Conservation (phyloP, 2,113 vertebrate species). For the Entomyzon cyanotis region DNA sequence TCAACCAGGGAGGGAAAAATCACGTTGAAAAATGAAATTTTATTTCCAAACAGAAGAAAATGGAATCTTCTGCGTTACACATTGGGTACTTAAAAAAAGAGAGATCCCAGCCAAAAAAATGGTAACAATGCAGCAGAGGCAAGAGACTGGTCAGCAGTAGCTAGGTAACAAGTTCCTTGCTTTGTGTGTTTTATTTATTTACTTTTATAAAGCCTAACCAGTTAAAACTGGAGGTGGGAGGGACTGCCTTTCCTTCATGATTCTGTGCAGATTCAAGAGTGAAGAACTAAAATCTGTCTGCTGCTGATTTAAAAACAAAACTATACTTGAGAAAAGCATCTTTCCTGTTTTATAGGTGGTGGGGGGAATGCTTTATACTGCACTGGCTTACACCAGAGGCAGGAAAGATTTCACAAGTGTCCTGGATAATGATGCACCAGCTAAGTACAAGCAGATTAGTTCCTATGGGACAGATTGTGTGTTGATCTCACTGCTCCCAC, state of each 20-base stretch:
- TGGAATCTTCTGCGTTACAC: neutral
- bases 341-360: too few species aligned
- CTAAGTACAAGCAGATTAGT: neutral
- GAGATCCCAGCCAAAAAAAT: neutral
- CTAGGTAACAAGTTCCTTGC: neutral
- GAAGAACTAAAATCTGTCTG: neutral
- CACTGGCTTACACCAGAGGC: neutral
- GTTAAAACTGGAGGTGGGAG: neutral
- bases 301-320: neutral
- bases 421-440: neutral
- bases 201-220: neutral
- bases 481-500: neutral
- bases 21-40: neutral
- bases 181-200: neutral
- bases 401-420: neutral
- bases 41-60: neutral
- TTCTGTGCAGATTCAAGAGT: neutral
- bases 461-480: neutral
- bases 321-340: accelerated
- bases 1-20: neutral
- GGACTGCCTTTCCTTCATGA: neutral
- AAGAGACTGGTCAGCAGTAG: neutral
- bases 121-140: neutral
- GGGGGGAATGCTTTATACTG: accelerated
- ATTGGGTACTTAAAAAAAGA: neutral